phyloP scores from a whole-genome alignment of 2,113 vertebrate genomes.

The Centropus unirufus region DNA sequence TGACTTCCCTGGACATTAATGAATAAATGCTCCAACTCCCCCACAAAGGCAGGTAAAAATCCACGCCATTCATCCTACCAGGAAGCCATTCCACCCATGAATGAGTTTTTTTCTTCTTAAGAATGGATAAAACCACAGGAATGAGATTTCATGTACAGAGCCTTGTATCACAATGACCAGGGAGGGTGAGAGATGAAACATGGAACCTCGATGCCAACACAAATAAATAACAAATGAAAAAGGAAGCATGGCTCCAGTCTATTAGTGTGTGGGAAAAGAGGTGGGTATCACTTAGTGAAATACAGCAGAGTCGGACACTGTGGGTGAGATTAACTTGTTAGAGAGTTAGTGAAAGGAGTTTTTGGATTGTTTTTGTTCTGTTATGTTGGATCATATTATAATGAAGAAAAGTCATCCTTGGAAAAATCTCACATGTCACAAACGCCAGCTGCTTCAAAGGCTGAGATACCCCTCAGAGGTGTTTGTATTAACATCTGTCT shows the following conservation, averaged over 20 bases:
- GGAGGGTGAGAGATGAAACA: conserved; percentile 49
- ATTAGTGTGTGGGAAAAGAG: neutral
- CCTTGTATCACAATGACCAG: conserved; percentile 47
- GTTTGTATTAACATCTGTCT: neutral
- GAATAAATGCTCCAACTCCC: neutral
- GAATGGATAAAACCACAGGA: conserved; percentile 62
- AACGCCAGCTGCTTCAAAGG: conserved; percentile 4
- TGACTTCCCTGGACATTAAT: neutral
- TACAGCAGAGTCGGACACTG: neutral
- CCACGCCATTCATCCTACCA: neutral
- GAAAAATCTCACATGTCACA: neutral
- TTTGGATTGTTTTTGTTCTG: neutral
- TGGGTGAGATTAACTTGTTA: neutral
- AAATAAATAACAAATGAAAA: conserved; percentile 15
- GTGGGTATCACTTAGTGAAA: neutral
- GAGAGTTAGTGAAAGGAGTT: neutral
- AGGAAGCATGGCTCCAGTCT: neutral
- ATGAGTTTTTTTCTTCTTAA: conserved; percentile 32
- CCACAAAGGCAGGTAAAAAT: neutral
- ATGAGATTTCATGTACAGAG: conserved; percentile 27
- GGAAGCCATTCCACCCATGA: conserved; percentile 39
- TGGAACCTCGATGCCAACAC: conserved; percentile 11
- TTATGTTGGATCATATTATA: neutral
- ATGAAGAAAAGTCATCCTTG: neutral
- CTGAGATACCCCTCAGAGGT: neutral